Conservation (phyloP, 2,888 invertebrate species). For the Sinhomidia bicolor region DNA sequence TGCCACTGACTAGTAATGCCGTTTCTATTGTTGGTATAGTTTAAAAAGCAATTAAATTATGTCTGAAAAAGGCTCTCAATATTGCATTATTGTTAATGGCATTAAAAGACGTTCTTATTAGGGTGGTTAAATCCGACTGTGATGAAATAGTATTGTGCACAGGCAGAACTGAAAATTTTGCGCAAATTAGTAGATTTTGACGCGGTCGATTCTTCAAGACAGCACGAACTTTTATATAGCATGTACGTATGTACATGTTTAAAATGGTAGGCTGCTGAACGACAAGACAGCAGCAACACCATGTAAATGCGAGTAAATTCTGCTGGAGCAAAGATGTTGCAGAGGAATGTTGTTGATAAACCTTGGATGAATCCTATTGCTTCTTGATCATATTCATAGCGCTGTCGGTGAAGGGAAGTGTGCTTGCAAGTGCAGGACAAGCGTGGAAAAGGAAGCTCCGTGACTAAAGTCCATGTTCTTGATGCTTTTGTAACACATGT, state of each 20-base stretch:
- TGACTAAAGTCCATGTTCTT: background rate
- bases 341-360: conserved; percentile 1
- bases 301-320: background rate
- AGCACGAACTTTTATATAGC: too few species aligned
- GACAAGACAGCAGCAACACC: too few species aligned
- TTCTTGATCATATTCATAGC: background rate
- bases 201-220: too few species aligned
- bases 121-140: too few species aligned
- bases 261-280: too few species aligned
- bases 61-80: background rate
- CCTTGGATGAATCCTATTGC: background rate
- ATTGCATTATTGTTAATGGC: background rate
- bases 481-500: background rate
- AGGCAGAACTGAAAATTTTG: too few species aligned
- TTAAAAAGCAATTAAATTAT: background rate
- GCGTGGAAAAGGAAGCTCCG: background rate
- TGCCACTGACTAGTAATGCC: too few species aligned
- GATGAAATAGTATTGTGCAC: too few species aligned
- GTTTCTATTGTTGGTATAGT: background rate
- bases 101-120: too few species aligned
- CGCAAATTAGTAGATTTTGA: too few species aligned
- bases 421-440: background rate
- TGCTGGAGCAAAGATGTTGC: background rate
- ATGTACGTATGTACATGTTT: too few species aligned
- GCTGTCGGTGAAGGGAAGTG: background rate